Percentiles rank a stretch among this genome's conserved stretches.
phyloP scores from a whole-genome alignment of 2,888 invertebrate genomes.

The Mantis religiosa region DNA sequence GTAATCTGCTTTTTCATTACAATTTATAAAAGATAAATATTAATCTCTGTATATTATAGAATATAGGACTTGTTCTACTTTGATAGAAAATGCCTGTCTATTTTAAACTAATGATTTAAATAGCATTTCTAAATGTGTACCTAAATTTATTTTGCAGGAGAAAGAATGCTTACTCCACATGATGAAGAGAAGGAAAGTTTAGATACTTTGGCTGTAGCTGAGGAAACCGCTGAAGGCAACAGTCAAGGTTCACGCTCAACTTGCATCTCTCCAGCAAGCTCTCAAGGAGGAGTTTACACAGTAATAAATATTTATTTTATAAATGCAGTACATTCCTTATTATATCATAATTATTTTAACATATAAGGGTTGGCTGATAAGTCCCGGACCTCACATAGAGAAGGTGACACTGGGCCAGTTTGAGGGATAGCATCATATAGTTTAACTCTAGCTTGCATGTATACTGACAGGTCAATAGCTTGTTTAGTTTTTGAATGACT shows the following conservation, averaged over 20 bases:
- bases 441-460: too few relatives aligned
- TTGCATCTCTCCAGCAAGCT: slow-evolving; percentile 82
- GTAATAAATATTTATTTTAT: slow-evolving; percentile 52
- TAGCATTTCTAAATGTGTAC: neutral
- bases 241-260: slow-evolving; percentile 53
- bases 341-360: neutral
- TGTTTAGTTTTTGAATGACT: too few relatives aligned
- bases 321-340: neutral
- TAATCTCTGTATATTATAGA: neutral
- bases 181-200: slow-evolving; percentile 61
- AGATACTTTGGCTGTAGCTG: slow-evolving; percentile 44
- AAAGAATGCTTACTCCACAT: slow-evolving; percentile 51
- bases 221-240: slow-evolving; percentile 41
- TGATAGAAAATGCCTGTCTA: neutral
- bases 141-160: slow-evolving; percentile 37
- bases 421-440: too few relatives aligned
- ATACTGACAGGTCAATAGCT: too few relatives aligned
- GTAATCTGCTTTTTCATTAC: too few relatives aligned
- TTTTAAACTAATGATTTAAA: neutral
- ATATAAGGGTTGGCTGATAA: too few relatives aligned
- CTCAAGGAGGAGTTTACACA: slow-evolving; percentile 85
- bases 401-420: too few relatives aligned
- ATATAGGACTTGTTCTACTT: neutral
- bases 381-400: too few relatives aligned
- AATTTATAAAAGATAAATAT: neutral